Conservation (phyloP, 2,797 vertebrate species). For the Hippopotamyrus pictus region DNA sequence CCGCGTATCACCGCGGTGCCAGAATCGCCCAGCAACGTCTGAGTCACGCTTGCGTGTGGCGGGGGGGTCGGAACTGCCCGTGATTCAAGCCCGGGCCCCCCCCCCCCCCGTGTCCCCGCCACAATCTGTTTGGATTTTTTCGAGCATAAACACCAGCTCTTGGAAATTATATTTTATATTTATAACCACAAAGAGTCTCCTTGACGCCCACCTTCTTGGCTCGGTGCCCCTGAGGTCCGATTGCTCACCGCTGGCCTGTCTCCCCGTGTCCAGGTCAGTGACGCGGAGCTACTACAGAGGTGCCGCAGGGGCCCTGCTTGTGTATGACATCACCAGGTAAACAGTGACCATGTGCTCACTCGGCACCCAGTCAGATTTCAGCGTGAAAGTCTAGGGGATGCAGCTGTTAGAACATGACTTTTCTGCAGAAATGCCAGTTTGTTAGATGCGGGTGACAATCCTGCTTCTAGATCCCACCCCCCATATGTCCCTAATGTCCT, state of each 20-base stretch:
- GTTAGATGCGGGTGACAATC: neutral
- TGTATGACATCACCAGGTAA: slow-evolving; percentile 91
- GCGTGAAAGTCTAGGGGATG: neutral
- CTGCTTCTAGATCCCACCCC: neutral
- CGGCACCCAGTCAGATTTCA: neutral
- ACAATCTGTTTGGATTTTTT: neutral
- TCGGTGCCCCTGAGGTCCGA: neutral
- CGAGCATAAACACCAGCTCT: neutral
- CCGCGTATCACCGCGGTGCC: neutral
- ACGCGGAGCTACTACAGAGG: slow-evolving; percentile 90
- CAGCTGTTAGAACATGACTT: neutral
- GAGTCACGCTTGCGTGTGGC: neutral
- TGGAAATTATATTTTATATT: neutral
- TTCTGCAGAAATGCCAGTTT: neutral
- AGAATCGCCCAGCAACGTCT: neutral
- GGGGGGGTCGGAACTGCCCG: neutral
- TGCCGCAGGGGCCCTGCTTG: slow-evolving; percentile 82
- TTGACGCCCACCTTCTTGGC: neutral
- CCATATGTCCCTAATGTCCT: neutral
- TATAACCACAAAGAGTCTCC: neutral
- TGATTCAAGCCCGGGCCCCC: neutral
- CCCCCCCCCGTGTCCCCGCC: neutral
- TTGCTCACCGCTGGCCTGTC: slow-evolving; percentile 17
- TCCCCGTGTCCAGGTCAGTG: slow-evolving; percentile 68
- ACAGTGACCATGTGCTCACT: slow-evolving; percentile 17